Base-by-base conservation (phyloP, 2,888 invertebrate genomes). In the Pollenia labialis region DNA sequence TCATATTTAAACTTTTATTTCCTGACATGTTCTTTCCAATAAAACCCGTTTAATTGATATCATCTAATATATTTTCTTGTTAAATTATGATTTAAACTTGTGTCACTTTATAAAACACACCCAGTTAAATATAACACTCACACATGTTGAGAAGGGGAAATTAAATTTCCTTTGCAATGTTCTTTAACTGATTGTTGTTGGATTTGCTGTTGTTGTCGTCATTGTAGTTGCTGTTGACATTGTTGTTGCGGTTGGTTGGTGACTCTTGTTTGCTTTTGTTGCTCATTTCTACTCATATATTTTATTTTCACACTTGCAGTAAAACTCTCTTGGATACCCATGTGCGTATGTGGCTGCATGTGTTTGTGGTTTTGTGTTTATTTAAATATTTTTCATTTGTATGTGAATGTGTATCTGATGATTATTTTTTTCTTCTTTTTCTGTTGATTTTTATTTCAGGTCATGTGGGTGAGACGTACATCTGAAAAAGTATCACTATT, bases 391-490 rank as follows among this genome's bases (percentile, higher is more conserved):
- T 71, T 76, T 14, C 18, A 32, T 46, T 7, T 46, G 1, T 48
- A 12, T 40, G 14, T 66, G 7, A 32, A 32, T 48, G 12, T 52
- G 18, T 52, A 14, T 23, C 52, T 52, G 32, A 64, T 9, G 12
- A 12, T 32, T 58, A 40, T 14, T 40, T 1, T 75, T 10, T 71
- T 58, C 18, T 75, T 48, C 40, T 68, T 40, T 56, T 58, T 68
- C 16, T 75, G 71, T 32, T 80, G 4, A 50, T 62, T 72, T 54
- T 44, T 64, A 11, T 85, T 85, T 42, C 60, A 96, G 96, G 96
- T 96, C 71, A 95, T 95, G 95, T 96, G 96, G 96, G 93, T 96
- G 72, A 94, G 95, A 52, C 95, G 95, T 85, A 95, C 94, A 71
- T 94, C 95, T 10, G 95, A 96, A 85, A 94, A 95, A 88, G 95